Conservation (phyloP, 2,797 vertebrate species). For the Limnodromus scolopaceus region DNA sequence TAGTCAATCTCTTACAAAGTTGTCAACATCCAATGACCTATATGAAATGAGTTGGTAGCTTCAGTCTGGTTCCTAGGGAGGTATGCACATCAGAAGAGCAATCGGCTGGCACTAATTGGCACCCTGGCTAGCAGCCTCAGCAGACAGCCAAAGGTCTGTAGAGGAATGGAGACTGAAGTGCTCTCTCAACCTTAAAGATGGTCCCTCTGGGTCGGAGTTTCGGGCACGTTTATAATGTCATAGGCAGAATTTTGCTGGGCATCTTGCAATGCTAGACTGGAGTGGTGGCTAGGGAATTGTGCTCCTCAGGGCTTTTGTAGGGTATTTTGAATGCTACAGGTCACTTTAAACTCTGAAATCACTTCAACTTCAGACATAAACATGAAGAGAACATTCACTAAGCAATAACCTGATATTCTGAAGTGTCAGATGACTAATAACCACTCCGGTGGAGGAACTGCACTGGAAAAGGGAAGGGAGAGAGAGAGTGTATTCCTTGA, state of each 20-base stretch:
- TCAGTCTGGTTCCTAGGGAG: background rate
- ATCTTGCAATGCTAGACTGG: background rate
- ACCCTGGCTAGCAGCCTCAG: background rate
- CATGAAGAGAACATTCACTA: background rate
- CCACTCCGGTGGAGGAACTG: background rate
- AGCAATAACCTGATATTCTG: background rate
- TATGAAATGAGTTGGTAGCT: constrained; percentile 7
- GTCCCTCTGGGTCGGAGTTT: background rate
- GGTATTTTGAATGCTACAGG: background rate
- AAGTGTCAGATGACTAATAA: background rate
- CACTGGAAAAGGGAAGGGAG: background rate
- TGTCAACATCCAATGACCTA: constrained; percentile 23
- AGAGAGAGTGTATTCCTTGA: fast-evolving
- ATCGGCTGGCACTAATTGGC: constrained; percentile 52
- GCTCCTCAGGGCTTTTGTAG: background rate
- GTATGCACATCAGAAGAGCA: constrained; percentile 22
- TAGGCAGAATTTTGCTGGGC: background rate
- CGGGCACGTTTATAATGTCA: background rate
- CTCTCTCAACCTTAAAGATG: background rate
- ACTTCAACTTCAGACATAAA: background rate
- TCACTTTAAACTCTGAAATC: background rate
- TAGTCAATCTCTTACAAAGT: background rate
- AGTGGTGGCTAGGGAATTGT: background rate
- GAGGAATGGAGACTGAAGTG: background rate
- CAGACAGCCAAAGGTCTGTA: background rate